Base-by-base conservation (phyloP, 2,888 invertebrate genomes). In the Heliconius erato region DNA sequence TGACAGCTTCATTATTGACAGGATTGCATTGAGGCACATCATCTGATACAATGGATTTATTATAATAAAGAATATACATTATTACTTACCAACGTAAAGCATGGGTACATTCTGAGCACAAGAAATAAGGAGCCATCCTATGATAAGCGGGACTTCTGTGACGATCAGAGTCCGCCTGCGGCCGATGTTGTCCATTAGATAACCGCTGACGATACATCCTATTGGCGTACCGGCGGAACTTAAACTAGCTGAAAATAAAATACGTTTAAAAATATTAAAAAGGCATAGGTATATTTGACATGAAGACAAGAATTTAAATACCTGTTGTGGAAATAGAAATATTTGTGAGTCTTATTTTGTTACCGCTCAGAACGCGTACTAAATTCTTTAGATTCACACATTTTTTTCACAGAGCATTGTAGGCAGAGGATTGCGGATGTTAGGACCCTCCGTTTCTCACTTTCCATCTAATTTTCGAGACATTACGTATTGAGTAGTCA, bases 181-280 rank as follows among this genome's bases (percentile, higher is more conserved):
- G 0, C 98, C 98, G 77, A 97, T 94, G 86, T 92, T 92, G 90
- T 98, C 98, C 96, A 98, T 97, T 87, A 97, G 92, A 89, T 97
- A 97, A 0, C 98, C 98, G 82, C 97, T 97, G 69, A 97, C 74
- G 0, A 97, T 96, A 88, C 98, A 97, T 14, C 98, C 98, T 40
- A 97, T 92, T 0, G 98, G 97, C 0, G 97, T 97, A 0, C 97
- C 97, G 1, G 97, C 97, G 0, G 97, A 95, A 67, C 97, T 97
- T 85, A 97, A 94, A 91, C 97, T 97, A 1, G 97, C 97, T 97
- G 94, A 0, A 91, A 91, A 54, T 79, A 85, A 78, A n/a, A 7
- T 26, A 32, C 32, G 23, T 54, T 49, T 5, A 16, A 49, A 49
- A 49, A 49, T 49, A 44, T 65, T 68, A 19, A 44, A 69, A 44